Percentiles rank a stretch among this genome's conserved stretches.
Evolutionary conservation across 2,797 vertebrate species (phyloP).

Genomic region (Chaetophractus vellerosus): DNA sequence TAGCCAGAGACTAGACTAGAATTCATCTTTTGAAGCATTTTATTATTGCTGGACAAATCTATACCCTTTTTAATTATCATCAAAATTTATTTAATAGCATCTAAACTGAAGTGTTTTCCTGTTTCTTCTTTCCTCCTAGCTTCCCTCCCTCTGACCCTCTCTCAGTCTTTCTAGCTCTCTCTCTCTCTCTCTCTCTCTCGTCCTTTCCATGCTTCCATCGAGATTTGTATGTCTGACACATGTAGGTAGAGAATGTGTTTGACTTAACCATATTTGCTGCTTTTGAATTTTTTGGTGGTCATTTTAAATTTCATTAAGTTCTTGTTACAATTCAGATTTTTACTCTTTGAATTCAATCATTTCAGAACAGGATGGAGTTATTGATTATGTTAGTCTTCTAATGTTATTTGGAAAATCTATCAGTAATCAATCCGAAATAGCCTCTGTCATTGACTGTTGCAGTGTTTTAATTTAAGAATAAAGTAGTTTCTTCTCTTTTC

Average conservation of each 20-base stretch:
- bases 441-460: neutral
- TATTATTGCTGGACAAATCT: conserved; percentile 25
- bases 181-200: no score
- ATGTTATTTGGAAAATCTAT: neutral
- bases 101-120: neutral
- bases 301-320: conserved; percentile 27
- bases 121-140: neutral
- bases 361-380: conserved; percentile 9
- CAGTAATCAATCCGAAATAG: conserved; percentile 20
- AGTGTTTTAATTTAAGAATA: conserved; percentile 19
- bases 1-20: neutral
- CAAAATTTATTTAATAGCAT: neutral
- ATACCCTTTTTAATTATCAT: neutral
- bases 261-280: neutral
- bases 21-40: conserved; percentile 4
- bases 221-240: conserved; percentile 19
- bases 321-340: neutral
- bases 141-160: no score
- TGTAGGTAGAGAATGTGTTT: neutral
- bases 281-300: neutral
- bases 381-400: conserved; percentile 17
- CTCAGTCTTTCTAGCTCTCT: no score
- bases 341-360: conserved; percentile 1
- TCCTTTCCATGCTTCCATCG: neutral
- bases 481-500: neutral